Evolutionary conservation across 2,797 vertebrate species (phyloP).

Genomic region (Typhlichthys subterraneus): DNA sequence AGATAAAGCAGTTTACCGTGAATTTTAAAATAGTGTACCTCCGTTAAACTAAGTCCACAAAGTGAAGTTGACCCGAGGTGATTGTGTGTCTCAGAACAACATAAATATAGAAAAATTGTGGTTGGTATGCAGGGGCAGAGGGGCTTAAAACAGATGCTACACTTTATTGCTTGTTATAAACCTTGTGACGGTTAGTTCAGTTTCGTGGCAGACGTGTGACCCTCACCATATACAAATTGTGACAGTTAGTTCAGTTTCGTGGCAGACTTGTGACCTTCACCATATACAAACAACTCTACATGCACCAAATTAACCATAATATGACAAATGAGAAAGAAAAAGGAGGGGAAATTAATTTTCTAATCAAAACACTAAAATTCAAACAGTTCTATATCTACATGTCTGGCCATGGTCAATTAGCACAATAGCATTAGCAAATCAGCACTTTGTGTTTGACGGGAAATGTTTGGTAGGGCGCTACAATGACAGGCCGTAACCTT

Average conservation of each 20-base stretch:
- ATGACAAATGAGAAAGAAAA: constrained; percentile 68
- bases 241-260: constrained; percentile 78
- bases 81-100: constrained; percentile 13
- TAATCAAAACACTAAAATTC: constrained; percentile 49
- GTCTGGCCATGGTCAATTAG: constrained; percentile 75
- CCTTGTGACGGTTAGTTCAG: constrained; percentile 69
- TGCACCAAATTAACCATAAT: constrained; percentile 79
- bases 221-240: constrained; percentile 74
- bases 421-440: constrained; percentile 56
- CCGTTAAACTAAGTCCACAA: constrained; percentile 33
- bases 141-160: constrained; percentile 82
- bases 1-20: constrained; percentile 27
- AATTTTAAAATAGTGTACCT: constrained; percentile 30
- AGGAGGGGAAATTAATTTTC: constrained; percentile 62
- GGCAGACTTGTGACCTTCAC: constrained; percentile 74
- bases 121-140: constrained; percentile 43
- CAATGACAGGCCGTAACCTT: constrained; percentile 81
- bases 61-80: constrained; percentile 13
- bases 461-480: constrained; percentile 87
- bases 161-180: constrained; percentile 89
- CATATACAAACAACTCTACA: constrained; percentile 80
- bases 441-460: constrained; percentile 77
- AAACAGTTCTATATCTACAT: constrained; percentile 79
- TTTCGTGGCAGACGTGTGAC: constrained; percentile 81
- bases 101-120: constrained; percentile 16